phyloP scores from a whole-genome alignment of 2,888 invertebrate species.

The Erebia palarica region DNA sequence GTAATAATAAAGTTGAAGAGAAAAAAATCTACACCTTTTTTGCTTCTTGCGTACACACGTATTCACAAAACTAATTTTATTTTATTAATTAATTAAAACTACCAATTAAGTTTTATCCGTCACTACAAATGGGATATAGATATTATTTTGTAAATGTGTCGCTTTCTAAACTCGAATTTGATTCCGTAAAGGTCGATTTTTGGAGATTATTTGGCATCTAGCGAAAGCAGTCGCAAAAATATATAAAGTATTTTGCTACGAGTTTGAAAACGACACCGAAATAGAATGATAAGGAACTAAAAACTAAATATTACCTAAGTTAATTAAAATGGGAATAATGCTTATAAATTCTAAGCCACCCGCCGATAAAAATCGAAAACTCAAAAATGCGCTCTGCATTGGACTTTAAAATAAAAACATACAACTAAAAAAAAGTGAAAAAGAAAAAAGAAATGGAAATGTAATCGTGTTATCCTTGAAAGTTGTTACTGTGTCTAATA shows the following conservation, averaged over 20 bases:
- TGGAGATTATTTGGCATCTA: too few relatives aligned
- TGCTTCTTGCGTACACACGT: conserved; percentile 24
- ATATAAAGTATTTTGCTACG: conserved; percentile 26
- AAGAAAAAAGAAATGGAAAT: conserved; percentile 65
- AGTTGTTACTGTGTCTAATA: conserved; percentile 69
- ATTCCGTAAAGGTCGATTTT: neutral
- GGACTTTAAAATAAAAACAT: conserved; percentile 53
- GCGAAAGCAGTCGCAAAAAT: neutral
- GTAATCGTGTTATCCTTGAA: conserved; percentile 63
- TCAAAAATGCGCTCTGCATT: conserved; percentile 65
- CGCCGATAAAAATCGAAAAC: conserved; percentile 50
- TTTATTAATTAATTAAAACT: conserved; percentile 25
- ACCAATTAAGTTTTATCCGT: conserved; percentile 44
- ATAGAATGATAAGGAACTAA: conserved; percentile 43
- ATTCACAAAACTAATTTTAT: conserved; percentile 40
- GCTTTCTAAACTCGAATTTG: conserved; percentile 50
- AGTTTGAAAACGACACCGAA: conserved; percentile 66
- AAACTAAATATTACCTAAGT: conserved; percentile 53
- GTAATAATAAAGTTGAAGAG: conserved; percentile 18
- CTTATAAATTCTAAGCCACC: conserved; percentile 71
- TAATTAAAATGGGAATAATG: conserved; percentile 69
- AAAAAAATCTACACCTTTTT: conserved; percentile 31
- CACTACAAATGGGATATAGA: conserved; percentile 23
- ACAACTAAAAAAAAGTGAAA: conserved; percentile 50
- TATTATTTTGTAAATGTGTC: conserved; percentile 49